Conservation (phyloP, 2,797 vertebrate genomes). For the Astyanax mexicanus region DNA sequence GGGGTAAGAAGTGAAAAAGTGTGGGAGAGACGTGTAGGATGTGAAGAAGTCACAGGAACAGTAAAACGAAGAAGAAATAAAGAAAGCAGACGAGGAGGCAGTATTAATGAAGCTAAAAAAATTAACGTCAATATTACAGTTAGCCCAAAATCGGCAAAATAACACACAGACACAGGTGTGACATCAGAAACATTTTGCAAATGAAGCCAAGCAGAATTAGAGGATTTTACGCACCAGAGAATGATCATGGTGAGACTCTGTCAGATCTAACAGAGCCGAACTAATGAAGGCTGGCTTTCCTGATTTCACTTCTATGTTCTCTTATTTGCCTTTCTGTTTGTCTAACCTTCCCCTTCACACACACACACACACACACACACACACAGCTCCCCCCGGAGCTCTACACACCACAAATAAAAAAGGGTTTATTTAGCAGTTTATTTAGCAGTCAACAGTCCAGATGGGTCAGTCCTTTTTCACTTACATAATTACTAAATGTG, state of each 20-base stretch:
- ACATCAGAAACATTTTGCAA: neutral
- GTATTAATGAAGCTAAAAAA: slow-evolving; percentile 2
- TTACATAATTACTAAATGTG: neutral
- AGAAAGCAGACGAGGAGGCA: slow-evolving; percentile 6
- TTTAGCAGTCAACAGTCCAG: neutral
- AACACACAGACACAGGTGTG: neutral
- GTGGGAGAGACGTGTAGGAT: neutral
- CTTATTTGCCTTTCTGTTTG: neutral
- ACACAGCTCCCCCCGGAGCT: neutral
- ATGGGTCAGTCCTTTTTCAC: neutral
- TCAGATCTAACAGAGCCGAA: neutral
- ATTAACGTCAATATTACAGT: slow-evolving; percentile 50
- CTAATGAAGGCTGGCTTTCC: neutral
- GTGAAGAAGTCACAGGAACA: neutral
- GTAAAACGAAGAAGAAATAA: neutral
- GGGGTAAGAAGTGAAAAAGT: neutral
- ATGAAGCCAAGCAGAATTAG: neutral
- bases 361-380: neutral
- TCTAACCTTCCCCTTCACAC: neutral
- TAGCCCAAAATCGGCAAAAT: slow-evolving; percentile 59
- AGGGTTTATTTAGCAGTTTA: neutral
- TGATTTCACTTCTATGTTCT: slow-evolving; percentile 1
- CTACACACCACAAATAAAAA: neutral
- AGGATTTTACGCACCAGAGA: slow-evolving; percentile 8
- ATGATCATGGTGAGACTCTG: neutral